These are phyloP conservation scores for Amblyopsis rosae DNA, from an alignment of 2,113 vertebrate species.

Conservation along the genomic window DNA sequence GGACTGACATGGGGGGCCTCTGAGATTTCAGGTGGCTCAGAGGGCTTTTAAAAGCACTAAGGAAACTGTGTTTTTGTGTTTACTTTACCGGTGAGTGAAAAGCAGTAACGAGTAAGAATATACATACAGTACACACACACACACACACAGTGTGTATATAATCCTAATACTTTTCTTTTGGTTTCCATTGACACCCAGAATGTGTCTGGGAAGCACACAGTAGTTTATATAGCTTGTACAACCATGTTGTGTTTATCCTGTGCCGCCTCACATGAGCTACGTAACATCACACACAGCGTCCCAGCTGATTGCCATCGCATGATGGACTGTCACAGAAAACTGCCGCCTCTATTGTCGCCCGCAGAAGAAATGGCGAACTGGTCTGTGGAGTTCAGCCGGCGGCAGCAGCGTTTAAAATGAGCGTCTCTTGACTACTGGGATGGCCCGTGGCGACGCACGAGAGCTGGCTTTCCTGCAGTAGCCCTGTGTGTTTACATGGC, in stretches of 20 bases:
- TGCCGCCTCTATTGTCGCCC: slow-evolving; percentile 44
- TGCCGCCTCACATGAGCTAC: slow-evolving; percentile 14
- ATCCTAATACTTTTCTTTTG: background rate
- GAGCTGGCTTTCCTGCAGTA: background rate
- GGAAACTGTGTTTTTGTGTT: slow-evolving; percentile 15
- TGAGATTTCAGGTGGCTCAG: slow-evolving; percentile 56
- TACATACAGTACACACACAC: too few species aligned
- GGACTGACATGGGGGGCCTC: slow-evolving; percentile 51
- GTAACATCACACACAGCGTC: slow-evolving; percentile 35
- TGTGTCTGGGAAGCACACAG: background rate
- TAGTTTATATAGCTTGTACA: background rate
- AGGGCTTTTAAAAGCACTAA: slow-evolving; percentile 26
- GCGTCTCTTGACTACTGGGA: background rate
- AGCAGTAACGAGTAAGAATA: background rate
- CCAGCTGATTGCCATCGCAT: slow-evolving; percentile 31
- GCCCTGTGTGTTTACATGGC: slow-evolving; percentile 14
- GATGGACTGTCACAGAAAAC: slow-evolving; percentile 32
- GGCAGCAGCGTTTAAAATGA: slow-evolving; percentile 21
- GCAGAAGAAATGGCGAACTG: slow-evolving; percentile 45
- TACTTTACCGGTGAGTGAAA: slow-evolving; percentile 6
- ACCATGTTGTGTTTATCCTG: slow-evolving; percentile 26
- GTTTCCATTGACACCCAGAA: background rate
- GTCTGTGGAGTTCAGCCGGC: slow-evolving; percentile 51
- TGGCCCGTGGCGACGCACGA: slow-evolving; percentile 21
- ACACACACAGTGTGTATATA: background rate